A percentile compares a stretch with the other conserved stretches of the same genome.
phyloP scores from a whole-genome alignment of 2,888 invertebrate species.

The Meteorus colon region DNA sequence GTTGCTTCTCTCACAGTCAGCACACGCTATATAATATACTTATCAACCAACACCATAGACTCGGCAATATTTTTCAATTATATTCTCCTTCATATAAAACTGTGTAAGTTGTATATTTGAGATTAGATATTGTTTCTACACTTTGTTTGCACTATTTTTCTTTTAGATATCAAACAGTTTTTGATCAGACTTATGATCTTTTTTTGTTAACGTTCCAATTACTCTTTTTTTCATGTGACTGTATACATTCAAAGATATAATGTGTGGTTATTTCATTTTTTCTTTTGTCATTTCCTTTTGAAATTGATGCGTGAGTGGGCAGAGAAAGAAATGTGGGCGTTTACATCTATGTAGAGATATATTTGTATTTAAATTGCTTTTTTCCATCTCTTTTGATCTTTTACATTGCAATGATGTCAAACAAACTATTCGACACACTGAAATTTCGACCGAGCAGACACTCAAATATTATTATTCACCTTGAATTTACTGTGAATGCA shows the following conservation, averaged over 20 bases:
- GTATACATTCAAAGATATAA: background rate
- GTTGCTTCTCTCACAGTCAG: slow-evolving; percentile 64
- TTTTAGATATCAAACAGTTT: too few species aligned
- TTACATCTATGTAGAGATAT: background rate
- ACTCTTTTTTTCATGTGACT: background rate
- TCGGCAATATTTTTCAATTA: background rate
- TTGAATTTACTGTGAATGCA: background rate
- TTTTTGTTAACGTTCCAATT: background rate
- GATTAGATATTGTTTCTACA: too few species aligned
- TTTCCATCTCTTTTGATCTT: background rate
- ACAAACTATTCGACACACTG: background rate
- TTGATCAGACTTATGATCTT: background rate
- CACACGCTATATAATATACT: slow-evolving; percentile 43
- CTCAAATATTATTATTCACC: slow-evolving; percentile 6
- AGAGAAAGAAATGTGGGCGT: background rate
- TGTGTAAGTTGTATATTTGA: background rate
- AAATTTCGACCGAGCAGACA: slow-evolving; percentile 1
- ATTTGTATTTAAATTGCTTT: background rate
- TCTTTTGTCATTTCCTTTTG: background rate
- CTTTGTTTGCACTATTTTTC: too few species aligned
- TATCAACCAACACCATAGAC: background rate
- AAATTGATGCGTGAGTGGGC: background rate
- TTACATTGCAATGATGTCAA: background rate
- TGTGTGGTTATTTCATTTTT: background rate
- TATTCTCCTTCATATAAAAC: background rate